These are phyloP conservation scores for Takifugu flavidus DNA, from an alignment of 2,113 vertebrate species.

Conservation along the genomic window DNA sequence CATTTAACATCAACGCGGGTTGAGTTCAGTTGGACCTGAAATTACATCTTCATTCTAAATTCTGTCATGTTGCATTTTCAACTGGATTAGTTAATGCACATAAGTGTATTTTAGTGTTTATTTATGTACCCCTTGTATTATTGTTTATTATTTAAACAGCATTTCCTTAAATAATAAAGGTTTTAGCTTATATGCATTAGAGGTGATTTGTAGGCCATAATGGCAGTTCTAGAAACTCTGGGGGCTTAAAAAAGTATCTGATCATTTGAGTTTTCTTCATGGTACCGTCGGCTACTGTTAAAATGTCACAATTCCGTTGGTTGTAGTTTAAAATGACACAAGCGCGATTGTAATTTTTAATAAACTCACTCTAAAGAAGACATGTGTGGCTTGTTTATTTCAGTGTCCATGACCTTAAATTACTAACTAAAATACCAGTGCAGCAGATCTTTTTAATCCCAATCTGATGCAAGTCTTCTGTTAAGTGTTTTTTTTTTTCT, in stretches of 20 bases:
- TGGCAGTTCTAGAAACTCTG: conserved; percentile 17
- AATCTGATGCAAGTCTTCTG: conserved; percentile 32
- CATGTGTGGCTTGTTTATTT: background rate
- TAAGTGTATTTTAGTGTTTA: no score
- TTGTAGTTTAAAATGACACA: conserved; percentile 46
- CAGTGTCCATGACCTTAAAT: conserved; percentile 1
- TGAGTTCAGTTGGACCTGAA: background rate
- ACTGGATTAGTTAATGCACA: no score
- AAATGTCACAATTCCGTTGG: conserved; percentile 12
- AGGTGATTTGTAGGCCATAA: conserved; percentile 7
- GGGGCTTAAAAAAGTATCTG: conserved; percentile 14
- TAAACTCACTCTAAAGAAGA: conserved; percentile 62
- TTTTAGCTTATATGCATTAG: conserved; percentile 35
- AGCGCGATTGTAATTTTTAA: conserved; percentile 62
- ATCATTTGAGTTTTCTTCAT: background rate
- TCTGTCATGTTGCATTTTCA: no score
- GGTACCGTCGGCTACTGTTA: background rate
- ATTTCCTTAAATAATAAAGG: conserved; percentile 8
- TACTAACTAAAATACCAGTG: background rate
- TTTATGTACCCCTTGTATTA: background rate
- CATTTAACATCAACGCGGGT: no score
- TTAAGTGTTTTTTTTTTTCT: conserved; percentile 13
- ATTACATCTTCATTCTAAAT: conserved; percentile 4
- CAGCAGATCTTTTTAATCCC: conserved; percentile 20
- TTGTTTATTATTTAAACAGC: background rate